phyloP scores from a whole-genome alignment of 2,888 invertebrate genomes.

The Palloptera scutellata region DNA sequence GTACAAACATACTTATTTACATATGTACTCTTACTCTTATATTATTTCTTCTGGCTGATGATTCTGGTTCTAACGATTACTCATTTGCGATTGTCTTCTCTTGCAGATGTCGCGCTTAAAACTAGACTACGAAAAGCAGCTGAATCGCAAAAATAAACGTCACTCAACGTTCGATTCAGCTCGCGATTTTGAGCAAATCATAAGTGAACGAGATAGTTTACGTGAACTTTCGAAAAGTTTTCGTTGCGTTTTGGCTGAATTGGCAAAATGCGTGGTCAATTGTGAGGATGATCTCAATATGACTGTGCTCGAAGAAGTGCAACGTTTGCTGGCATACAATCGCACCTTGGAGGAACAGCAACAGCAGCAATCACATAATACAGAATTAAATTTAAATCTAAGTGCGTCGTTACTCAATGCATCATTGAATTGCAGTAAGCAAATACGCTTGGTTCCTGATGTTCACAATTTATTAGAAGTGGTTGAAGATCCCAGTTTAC shows the following conservation, averaged over 20 bases:
- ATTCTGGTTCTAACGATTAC: no score
- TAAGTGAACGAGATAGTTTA: slow-evolving; percentile 69
- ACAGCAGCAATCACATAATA: slow-evolving; percentile 29
- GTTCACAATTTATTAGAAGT: slow-evolving; percentile 69
- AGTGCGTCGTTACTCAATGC: slow-evolving; percentile 47
- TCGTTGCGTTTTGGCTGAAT: slow-evolving; percentile 72
- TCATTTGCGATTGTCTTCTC: neutral
- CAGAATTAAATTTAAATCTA: slow-evolving; percentile 46
- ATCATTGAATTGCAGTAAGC: slow-evolving; percentile 52
- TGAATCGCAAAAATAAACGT: slow-evolving; percentile 62
- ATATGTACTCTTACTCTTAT: no score
- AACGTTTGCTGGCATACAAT: slow-evolving; percentile 48
- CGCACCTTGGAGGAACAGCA: slow-evolving; percentile 49
- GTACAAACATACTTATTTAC: no score
- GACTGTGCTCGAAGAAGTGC: slow-evolving; percentile 72
- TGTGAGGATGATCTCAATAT: slow-evolving; percentile 83
- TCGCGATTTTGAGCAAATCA: slow-evolving; percentile 61
- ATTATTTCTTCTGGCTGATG: no score
- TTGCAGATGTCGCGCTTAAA: slow-evolving; percentile 63
- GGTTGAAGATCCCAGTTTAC: slow-evolving; percentile 70
- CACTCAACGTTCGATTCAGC: slow-evolving; percentile 61
- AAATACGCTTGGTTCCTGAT: slow-evolving; percentile 74
- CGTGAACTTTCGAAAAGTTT: slow-evolving; percentile 73
- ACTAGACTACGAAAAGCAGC: slow-evolving; percentile 61
- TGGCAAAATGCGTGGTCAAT: slow-evolving; percentile 76